Evolutionary conservation across 2,113 vertebrate genomes (phyloP).

Genomic region (Tor tambroides): DNA sequence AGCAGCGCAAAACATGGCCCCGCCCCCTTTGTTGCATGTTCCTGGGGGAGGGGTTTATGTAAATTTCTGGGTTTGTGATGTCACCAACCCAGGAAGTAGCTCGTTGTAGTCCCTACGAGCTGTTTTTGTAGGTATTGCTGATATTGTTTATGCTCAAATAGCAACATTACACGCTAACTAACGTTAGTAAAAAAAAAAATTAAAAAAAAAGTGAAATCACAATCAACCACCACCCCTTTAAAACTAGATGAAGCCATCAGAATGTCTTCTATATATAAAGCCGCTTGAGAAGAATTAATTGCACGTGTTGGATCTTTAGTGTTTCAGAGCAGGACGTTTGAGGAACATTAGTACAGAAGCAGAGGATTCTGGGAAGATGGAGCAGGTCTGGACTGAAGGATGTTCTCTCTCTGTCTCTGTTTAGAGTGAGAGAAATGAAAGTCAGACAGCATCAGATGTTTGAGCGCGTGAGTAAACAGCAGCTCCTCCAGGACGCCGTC

Average conservation of each 20-base stretch:
- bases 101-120: too few species aligned
- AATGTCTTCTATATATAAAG: not conserved
- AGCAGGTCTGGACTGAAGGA: not conserved
- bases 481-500: not conserved
- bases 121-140: too few species aligned
- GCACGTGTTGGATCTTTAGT: not conserved
- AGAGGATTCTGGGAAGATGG: not conserved
- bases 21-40: too few species aligned
- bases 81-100: too few species aligned
- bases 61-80: too few species aligned
- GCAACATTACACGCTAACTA: too few species aligned
- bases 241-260: not conserved
- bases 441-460: not conserved
- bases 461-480: not conserved
- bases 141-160: too few species aligned
- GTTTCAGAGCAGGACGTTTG: not conserved
- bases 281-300: not conserved
- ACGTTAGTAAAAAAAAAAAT: too few species aligned
- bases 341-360: not conserved
- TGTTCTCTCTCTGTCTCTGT: not conserved
- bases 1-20: too few species aligned
- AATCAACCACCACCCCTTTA: too few species aligned
- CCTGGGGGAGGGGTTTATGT: too few species aligned
- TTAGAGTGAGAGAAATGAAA: not conserved
- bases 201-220: too few species aligned